A percentile compares a stretch with the other conserved stretches of the same genome.
Conservation (phyloP, 2,888 invertebrate genomes). For the Mactromeris polynyma region DNA sequence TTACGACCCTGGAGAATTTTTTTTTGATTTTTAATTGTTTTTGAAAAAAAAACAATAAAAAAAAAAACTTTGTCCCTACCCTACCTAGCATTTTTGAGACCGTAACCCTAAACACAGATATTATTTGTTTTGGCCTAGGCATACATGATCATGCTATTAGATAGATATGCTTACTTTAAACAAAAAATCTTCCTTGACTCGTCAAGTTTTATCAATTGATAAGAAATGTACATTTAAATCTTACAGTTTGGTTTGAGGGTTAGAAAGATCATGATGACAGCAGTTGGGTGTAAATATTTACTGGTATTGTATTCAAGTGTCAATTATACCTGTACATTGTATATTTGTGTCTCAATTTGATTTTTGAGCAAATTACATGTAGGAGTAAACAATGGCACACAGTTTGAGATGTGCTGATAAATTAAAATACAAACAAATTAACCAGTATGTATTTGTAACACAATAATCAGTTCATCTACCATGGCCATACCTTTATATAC, state of each 20-base stretch:
- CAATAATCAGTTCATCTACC: not conserved
- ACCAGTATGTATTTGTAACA: not conserved
- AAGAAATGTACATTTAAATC: not conserved
- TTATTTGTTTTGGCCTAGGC: too few relatives aligned
- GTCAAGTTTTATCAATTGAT: constrained; percentile 2
- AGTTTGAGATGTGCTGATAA: not conserved
- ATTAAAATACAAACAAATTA: not conserved
- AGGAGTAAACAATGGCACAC: not conserved
- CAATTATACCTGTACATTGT: not conserved
- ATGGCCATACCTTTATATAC: too few relatives aligned
- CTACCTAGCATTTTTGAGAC: too few relatives aligned
- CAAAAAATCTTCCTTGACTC: not conserved
- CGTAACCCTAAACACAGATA: too few relatives aligned
- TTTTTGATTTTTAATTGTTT: too few relatives aligned
- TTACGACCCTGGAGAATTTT: too few relatives aligned
- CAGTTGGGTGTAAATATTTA: not conserved
- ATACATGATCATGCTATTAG: not conserved
- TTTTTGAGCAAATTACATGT: not conserved
- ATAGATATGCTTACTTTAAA: not conserved
- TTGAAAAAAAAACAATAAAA: too few relatives aligned
- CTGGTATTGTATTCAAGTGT: not conserved
- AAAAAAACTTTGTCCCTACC: too few relatives aligned
- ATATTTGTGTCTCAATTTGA: not conserved
- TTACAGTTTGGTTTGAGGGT: not conserved
- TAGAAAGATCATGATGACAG: not conserved